Base-by-base conservation (phyloP, 2,797 vertebrate species). In the Atherinosoma microstoma region DNA sequence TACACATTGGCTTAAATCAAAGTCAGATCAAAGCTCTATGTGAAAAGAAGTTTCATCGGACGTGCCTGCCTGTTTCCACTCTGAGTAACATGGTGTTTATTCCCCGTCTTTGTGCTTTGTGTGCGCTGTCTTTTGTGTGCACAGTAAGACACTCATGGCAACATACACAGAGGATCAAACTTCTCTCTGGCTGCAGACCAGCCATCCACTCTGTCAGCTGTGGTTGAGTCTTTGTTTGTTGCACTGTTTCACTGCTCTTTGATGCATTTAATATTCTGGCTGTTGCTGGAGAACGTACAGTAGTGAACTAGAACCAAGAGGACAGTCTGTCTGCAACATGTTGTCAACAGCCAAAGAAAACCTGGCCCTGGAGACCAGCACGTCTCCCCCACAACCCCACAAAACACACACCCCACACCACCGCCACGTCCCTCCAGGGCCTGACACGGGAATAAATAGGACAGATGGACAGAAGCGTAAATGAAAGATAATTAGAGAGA, bases 211-310 rank as follows among this genome's bases (percentile, higher is more conserved):
- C 91, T 91, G 88, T 93, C 91, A 92, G 89, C 91, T 92, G 92
- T 89, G 91, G 92, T 93, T 91, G 86, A 91, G 83, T 66, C 83
- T 92, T 93, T 93, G 92, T 94, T 93, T 94, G 91, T 93, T 92
- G 87, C 91, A 88, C 92, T 85, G 83, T 89, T 93, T 86, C 80
- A 76, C 80, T 84, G 75, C 71, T 83, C 93, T 94, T 93, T 93
- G 92, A 94, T 91, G 91, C 91, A 87, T 93, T 93, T 92, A 91
- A 91, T 92, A 88, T 82, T 89, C 82, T 88, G 86, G 85, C 90
- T 87, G 86, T 81, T 75, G 78, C 83, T 79, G 83, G 70, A 89
- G 82, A 89, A 82, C 67, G 64, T 89, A 91, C 90, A 91, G 91
- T 93, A 93, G 91, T 93, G 91, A 92, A 91, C 80, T 72, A 75